A percentile compares a stretch with the other conserved stretches of the same genome.
Evolutionary conservation across 2,888 invertebrate genomes (phyloP).

Genomic region (Stenoptilia bipunctidactyla): DNA sequence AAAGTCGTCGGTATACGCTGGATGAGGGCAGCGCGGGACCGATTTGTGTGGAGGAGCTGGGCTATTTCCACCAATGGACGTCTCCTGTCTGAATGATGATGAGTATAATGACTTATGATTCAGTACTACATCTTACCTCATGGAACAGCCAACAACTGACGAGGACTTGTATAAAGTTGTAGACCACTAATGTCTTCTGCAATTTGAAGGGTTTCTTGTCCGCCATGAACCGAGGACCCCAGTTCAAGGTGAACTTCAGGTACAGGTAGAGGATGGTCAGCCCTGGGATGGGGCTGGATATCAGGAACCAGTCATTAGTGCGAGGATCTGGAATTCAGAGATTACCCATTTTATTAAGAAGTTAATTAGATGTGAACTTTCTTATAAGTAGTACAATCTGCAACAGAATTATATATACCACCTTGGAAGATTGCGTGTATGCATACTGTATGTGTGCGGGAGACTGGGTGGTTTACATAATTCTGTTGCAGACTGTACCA

Average conservation of each 20-base stretch:
- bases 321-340: constrained; percentile 69
- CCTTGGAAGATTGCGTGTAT: too few species aligned
- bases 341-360: constrained; percentile 1
- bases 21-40: too few species aligned
- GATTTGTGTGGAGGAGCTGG: too few species aligned
- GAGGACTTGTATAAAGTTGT: constrained; percentile 90
- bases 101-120: too few species aligned
- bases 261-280: constrained; percentile 76
- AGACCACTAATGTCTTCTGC: constrained; percentile 82
- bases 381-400: too few species aligned
- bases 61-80: too few species aligned
- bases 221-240: constrained; percentile 91
- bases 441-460: too few species aligned
- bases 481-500: too few species aligned
- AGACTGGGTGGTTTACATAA: too few species aligned
- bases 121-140: constrained; percentile 74
- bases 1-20: too few species aligned
- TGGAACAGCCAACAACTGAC: constrained; percentile 85
- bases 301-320: constrained; percentile 81
- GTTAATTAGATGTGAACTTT: not conserved
- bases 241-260: constrained; percentile 78
- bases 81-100: too few species aligned
- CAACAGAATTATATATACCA: too few species aligned
- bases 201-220: constrained; percentile 87
- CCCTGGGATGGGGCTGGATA: constrained; percentile 78